Evolutionary conservation across 2,113 vertebrate species (phyloP).

Genomic region (Nesospiza acunhae): DNA sequence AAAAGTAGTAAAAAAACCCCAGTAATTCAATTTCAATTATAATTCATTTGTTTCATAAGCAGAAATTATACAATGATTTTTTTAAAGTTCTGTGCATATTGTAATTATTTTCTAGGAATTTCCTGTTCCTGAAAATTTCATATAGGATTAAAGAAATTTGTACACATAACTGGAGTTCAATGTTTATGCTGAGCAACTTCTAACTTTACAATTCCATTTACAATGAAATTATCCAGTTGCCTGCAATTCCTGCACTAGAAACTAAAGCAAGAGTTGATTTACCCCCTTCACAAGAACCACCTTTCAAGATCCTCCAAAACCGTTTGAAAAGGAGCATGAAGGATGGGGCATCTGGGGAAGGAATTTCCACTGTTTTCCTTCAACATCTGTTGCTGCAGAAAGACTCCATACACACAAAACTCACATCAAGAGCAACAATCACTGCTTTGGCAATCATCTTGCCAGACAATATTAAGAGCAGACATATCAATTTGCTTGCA

Average conservation of each 20-base stretch:
- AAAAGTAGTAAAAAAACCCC: background rate
- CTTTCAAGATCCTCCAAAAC: background rate
- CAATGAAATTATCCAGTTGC: background rate
- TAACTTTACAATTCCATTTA: background rate
- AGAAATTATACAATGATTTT: background rate
- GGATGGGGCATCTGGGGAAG: background rate
- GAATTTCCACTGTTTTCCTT: background rate
- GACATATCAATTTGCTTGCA: background rate
- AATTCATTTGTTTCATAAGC: background rate
- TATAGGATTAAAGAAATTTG: background rate
- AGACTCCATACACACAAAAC: background rate
- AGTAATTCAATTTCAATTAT: background rate
- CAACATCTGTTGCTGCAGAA: background rate
- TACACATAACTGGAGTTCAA: background rate
- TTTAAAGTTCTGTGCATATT: background rate
- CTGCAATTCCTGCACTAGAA: background rate
- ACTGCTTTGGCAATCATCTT: background rate
- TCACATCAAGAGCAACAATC: background rate
- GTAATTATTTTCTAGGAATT: background rate
- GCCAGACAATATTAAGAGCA: background rate
- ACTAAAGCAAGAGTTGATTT: background rate
- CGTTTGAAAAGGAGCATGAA: background rate
- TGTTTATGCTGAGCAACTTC: background rate
- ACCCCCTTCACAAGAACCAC: background rate
- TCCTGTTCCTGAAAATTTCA: background rate